Evolutionary conservation across 2,113 vertebrate species (phyloP).

Genomic region (human): DNA sequence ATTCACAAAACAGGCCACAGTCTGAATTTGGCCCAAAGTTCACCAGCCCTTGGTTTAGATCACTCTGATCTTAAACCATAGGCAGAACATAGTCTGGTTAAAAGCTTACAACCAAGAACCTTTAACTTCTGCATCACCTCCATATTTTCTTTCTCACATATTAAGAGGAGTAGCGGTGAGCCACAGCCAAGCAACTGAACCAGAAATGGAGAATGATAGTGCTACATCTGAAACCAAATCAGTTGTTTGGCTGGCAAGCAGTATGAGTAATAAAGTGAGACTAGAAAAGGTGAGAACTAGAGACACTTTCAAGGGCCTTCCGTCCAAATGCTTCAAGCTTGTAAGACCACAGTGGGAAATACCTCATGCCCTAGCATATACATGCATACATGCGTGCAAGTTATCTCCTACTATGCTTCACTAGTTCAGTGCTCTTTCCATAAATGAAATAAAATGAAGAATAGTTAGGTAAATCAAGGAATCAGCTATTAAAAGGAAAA

Average conservation of each 20-base stretch:
- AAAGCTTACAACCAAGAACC: not conserved
- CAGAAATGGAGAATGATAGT: not conserved
- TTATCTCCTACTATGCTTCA: not conserved
- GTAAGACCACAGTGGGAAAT: not conserved
- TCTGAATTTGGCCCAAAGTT: not conserved
- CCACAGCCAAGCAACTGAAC: not conserved
- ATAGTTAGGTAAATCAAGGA: not conserved
- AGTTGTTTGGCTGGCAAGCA: not conserved
- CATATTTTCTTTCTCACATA: not conserved
- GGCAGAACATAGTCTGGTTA: not conserved
- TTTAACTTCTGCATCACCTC: not conserved
- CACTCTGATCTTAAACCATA: not conserved
- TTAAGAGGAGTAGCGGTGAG: not conserved
- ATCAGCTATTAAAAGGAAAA: not conserved
- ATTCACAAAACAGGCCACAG: not conserved
- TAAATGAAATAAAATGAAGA: conserved; percentile 1
- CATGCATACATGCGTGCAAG: not conserved
- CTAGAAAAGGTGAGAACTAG: not conserved
- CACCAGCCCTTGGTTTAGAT: not conserved
- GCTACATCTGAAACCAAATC: not conserved
- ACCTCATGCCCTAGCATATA: not conserved
- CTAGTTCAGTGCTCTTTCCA: not conserved
- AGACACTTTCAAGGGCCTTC: not conserved
- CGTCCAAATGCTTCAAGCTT: not conserved
- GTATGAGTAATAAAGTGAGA: not conserved